Percentiles rank a stretch among this genome's conserved stretches.
phyloP scores from a whole-genome alignment of 2,797 vertebrate genomes.

The Helarctos malayanus region DNA sequence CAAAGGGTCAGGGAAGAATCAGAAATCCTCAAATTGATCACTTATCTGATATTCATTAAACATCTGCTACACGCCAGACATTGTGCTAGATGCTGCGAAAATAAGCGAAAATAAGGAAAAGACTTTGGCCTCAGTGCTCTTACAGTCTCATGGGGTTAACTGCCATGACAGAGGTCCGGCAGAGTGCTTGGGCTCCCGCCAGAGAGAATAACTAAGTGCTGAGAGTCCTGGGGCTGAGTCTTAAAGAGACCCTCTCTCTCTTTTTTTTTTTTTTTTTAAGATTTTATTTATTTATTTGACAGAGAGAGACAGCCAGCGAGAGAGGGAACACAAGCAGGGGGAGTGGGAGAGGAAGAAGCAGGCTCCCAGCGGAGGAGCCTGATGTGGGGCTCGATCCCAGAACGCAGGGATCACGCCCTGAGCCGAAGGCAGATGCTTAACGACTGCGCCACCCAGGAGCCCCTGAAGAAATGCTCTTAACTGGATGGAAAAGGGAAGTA shows the following conservation, averaged over 20 bases:
- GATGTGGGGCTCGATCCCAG: too few species aligned
- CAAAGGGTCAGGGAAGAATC: background rate
- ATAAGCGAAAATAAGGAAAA: constrained; percentile 33
- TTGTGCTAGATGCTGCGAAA: constrained; percentile 52
- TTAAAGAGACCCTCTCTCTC: background rate
- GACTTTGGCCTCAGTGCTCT: constrained; percentile 3
- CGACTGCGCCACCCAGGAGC: too few species aligned
- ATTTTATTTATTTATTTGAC: too few species aligned
- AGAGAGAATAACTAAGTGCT: background rate
- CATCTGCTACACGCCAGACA: background rate
- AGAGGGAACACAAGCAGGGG: too few species aligned
- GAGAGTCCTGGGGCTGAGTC: background rate
- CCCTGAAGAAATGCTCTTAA: background rate
- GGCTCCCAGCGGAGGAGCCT: too few species aligned
- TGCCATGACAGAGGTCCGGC: background rate
- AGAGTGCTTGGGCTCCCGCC: background rate
- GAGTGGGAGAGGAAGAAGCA: too few species aligned
- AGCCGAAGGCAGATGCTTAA: too few species aligned
- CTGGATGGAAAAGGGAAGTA: background rate
- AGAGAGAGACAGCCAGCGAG: too few species aligned
- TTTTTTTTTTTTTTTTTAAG: too few species aligned
- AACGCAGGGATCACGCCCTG: too few species aligned
- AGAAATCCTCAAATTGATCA: background rate
- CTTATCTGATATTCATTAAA: constrained; percentile 7
- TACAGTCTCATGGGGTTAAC: background rate